Conservation (phyloP, 2,888 invertebrate species). For the Dermolepida albohirtum region DNA sequence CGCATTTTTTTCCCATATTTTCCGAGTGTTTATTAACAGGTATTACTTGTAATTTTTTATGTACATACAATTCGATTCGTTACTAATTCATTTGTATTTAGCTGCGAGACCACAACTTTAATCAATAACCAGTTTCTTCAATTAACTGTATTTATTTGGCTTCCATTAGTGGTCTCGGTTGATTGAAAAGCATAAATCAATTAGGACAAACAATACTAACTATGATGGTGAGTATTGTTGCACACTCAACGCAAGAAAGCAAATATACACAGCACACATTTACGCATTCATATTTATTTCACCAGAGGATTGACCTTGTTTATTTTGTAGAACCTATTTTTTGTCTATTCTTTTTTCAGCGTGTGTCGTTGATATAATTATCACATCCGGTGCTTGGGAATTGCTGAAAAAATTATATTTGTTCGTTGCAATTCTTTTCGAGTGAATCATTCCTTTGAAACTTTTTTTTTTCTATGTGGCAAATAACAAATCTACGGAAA, state of each 20-base stretch:
- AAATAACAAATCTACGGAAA: not conserved
- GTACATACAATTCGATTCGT: too few species aligned
- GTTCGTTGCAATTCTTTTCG: conserved; percentile 5
- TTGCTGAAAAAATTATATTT: not conserved
- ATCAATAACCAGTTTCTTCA: conserved; percentile 23
- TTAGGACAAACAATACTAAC: conserved; percentile 18
- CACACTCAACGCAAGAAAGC: not conserved
- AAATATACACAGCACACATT: not conserved
- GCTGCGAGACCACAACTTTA: conserved; percentile 2
- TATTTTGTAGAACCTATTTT: conserved; percentile 9
- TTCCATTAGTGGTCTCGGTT: conserved; percentile 28
- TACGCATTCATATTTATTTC: not conserved
- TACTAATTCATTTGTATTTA: too few species aligned
- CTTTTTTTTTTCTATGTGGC: not conserved
- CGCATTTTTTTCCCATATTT: too few species aligned
- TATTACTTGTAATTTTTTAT: too few species aligned
- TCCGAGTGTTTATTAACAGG: too few species aligned
- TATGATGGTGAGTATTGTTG: not conserved
- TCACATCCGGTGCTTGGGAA: not conserved
- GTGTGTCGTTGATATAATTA: conserved; percentile 6
- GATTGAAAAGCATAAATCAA: conserved; percentile 32
- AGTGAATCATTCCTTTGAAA: conserved; percentile 8
- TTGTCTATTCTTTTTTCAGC: not conserved
- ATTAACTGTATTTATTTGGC: conserved; percentile 30
- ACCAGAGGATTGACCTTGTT: not conserved